A percentile compares a stretch with the other conserved stretches of the same genome.
Evolutionary conservation across 2,797 vertebrate species (phyloP).

Genomic region (Rhynchonycteris naso): DNA sequence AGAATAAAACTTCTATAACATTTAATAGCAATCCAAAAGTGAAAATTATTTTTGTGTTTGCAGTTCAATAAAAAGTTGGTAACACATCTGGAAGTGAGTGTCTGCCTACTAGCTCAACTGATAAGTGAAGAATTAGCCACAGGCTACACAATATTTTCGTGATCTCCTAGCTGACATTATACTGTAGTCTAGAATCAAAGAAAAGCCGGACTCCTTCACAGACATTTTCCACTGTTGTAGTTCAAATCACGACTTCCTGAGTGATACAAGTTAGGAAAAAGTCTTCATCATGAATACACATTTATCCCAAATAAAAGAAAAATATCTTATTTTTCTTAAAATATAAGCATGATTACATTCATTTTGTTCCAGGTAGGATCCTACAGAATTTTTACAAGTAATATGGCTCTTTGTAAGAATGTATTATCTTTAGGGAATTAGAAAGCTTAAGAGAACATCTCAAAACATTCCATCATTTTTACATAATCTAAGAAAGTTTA

Average conservation of each 20-base stretch:
- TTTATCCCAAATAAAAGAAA: not conserved
- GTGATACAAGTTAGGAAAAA: not conserved
- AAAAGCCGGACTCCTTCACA: not conserved
- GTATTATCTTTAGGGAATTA: not conserved
- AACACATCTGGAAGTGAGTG: not conserved
- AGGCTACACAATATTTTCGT: not conserved
- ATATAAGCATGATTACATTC: not conserved
- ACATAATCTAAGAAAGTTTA: not conserved
- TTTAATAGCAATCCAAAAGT: not conserved
- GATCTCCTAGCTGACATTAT: not conserved
- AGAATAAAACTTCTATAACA: slow-evolving; percentile 13
- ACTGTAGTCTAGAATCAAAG: not conserved
- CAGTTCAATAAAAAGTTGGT: not conserved
- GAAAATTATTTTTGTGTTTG: not conserved
- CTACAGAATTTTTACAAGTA: not conserved
- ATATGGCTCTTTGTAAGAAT: not conserved
- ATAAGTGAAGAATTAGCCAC: not conserved
- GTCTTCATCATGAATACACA: not conserved
- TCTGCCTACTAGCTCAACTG: not conserved
- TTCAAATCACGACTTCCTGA: not conserved
- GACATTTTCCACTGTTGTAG: not conserved
- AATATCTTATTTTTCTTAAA: slow-evolving; percentile 1
- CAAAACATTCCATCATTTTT: not conserved
- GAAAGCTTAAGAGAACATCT: not conserved
- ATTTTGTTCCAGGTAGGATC: not conserved